phyloP scores from a whole-genome alignment of 2,888 invertebrate genomes.

The Cephus runcator region DNA sequence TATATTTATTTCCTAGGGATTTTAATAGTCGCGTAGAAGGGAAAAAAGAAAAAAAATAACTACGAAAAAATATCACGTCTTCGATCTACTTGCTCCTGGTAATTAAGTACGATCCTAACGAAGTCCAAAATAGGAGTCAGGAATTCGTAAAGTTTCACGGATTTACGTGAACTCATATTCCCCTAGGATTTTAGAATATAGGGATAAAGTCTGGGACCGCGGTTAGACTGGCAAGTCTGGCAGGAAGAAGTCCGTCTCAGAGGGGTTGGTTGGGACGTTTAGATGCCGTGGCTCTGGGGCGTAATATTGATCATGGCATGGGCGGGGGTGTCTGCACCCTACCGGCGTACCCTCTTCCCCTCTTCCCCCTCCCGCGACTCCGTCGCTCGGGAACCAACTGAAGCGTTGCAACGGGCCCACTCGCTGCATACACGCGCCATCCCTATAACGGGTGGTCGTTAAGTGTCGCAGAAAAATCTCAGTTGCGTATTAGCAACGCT shows the following conservation, averaged over 20 bases:
- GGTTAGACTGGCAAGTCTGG: constrained; percentile 29
- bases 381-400: constrained; percentile 38
- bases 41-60: constrained; percentile 4
- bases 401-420: constrained; percentile 50
- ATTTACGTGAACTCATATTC: not conserved
- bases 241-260: constrained; percentile 60
- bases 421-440: constrained; percentile 6
- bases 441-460: constrained; percentile 8
- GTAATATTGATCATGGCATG: constrained; percentile 64
- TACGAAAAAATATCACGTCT: not conserved
- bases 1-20: not conserved
- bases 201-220: constrained; percentile 19
- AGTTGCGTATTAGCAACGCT: not conserved
- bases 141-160: not conserved
- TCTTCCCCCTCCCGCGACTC: constrained; percentile 12
- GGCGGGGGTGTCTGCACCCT: constrained; percentile 60
- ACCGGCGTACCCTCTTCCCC: constrained; percentile 37
- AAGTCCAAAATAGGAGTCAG: not conserved
- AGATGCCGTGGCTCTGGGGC: constrained; percentile 59
- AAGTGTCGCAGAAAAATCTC: constrained; percentile 2
- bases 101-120: not conserved
- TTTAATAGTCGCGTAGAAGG: not conserved
- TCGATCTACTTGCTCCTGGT: not conserved
- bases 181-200: not conserved
- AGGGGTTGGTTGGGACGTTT: constrained; percentile 48